Percentiles rank a stretch among this genome's conserved stretches.
Evolutionary conservation across 2,113 vertebrate species (phyloP).

Genomic region (Vidua chalybeata): DNA sequence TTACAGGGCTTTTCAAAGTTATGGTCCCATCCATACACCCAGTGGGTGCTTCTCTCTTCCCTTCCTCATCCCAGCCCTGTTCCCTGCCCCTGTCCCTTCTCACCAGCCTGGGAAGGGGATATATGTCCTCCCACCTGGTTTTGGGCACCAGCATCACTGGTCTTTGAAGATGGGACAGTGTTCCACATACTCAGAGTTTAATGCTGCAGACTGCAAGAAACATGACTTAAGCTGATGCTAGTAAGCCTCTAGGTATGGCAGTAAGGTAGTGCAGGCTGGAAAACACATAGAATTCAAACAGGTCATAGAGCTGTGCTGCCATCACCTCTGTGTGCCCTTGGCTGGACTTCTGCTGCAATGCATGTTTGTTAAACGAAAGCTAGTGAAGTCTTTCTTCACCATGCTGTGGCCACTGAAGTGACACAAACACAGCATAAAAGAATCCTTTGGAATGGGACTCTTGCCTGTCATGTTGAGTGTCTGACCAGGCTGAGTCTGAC

Average conservation of each 20-base stretch:
- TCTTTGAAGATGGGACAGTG: neutral
- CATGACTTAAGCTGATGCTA: neutral
- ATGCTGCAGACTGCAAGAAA: neutral
- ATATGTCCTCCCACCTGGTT: rapidly evolving
- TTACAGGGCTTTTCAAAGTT: neutral
- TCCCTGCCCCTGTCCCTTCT: neutral
- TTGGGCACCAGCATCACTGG: neutral
- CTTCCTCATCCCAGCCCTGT: neutral
- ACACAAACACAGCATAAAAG: neutral
- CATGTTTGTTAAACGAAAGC: neutral
- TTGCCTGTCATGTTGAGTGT: neutral
- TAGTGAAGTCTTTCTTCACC: neutral
- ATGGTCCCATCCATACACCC: rapidly evolving
- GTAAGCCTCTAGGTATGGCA: neutral
- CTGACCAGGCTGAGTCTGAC: neutral
- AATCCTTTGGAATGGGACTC: neutral
- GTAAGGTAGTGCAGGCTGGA: neutral
- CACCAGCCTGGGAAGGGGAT: neutral
- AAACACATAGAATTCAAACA: neutral
- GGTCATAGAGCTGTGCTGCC: neutral
- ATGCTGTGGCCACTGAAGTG: neutral
- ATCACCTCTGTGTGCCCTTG: neutral
- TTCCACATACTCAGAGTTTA: neutral
- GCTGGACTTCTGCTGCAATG: neutral
- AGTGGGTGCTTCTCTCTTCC: neutral